Evolutionary conservation across 2,888 invertebrate genomes (phyloP).

Genomic region (Dicycla oo): DNA sequence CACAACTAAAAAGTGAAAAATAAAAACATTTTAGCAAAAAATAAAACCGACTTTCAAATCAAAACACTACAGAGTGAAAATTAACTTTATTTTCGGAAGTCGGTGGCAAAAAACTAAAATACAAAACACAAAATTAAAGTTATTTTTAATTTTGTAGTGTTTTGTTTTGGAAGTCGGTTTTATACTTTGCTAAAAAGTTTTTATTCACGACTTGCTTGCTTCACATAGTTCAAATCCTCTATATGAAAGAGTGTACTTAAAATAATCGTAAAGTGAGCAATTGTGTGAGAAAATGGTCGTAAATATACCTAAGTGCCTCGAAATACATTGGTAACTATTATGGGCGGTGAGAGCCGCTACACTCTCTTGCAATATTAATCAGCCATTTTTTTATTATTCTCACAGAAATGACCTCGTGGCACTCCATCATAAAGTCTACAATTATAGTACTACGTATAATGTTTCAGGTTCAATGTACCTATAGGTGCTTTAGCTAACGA

Average conservation of each 20-base stretch:
- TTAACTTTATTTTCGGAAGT: too few species aligned
- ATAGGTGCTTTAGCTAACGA: background rate
- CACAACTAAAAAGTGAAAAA: too few species aligned
- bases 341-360: background rate
- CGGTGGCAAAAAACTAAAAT: too few species aligned
- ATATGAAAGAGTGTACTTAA: background rate
- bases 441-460: background rate
- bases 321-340: background rate
- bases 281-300: background rate
- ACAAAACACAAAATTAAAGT: too few species aligned
- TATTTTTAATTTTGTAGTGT: too few species aligned
- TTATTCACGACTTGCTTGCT: background rate
- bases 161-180: too few species aligned
- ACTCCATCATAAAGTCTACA: background rate
- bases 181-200: too few species aligned
- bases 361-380: background rate
- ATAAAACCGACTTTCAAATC: too few species aligned
- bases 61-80: too few species aligned
- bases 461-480: background rate
- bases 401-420: background rate
- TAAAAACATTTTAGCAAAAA: too few species aligned
- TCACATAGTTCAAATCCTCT: background rate
- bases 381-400: background rate
- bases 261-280: background rate
- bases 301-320: background rate